Evolutionary conservation across 2,888 invertebrate species (phyloP).

Genomic region (Hetaerina titia): DNA sequence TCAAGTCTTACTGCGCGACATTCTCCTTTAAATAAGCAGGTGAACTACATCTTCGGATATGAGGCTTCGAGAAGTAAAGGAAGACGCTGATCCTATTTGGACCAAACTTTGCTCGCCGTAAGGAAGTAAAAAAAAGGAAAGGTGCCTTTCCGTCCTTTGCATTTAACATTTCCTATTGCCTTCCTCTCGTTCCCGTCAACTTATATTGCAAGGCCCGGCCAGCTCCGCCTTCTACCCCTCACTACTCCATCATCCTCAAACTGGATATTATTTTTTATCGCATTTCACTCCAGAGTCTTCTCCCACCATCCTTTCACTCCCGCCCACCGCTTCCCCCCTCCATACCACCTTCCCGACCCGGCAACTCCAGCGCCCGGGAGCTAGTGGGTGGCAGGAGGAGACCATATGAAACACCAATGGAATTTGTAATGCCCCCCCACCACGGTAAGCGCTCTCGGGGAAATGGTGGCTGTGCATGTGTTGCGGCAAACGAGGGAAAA

Average conservation of each 20-base stretch:
- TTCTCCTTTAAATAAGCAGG: neutral
- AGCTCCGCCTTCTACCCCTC: neutral
- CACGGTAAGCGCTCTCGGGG: neutral
- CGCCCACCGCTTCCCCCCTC: neutral
- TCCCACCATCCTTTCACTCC: neutral
- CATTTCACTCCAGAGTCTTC: neutral
- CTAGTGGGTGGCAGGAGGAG: neutral
- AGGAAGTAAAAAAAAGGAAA: neutral
- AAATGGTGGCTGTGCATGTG: neutral
- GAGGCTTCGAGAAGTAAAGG: neutral
- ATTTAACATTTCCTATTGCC: neutral
- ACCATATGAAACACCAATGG: constrained; percentile 40
- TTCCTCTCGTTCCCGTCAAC: neutral
- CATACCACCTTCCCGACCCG: neutral
- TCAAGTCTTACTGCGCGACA: neutral
- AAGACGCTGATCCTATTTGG: neutral
- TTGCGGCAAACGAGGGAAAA: neutral
- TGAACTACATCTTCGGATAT: constrained; percentile 10
- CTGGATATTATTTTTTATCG: constrained; percentile 39
- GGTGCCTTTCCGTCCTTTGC: neutral
- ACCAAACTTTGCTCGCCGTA: neutral
- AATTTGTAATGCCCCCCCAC: constrained; percentile 12
- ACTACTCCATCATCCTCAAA: neutral
- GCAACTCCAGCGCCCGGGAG: constrained; percentile 13
- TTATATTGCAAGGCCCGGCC: neutral